These are phyloP conservation scores for Anolis carolinensis DNA, from an alignment of 2,113 vertebrate species.

Conservation along the genomic window DNA sequence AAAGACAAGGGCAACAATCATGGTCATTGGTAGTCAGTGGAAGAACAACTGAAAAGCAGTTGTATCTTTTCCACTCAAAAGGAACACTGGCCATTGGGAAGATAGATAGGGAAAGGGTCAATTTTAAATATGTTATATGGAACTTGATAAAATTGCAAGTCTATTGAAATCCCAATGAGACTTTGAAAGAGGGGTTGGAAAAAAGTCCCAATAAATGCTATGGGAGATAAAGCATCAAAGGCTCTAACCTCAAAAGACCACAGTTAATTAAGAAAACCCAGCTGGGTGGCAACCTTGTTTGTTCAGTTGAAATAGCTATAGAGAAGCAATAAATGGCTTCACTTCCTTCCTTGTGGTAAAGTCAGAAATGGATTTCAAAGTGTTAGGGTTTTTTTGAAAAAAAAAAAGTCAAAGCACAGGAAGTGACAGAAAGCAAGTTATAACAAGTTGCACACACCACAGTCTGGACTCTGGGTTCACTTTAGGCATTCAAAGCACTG, in stretches of 20 bases:
- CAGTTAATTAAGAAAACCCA: background rate
- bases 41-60: background rate
- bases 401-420: constrained; percentile 55
- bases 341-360: constrained; percentile 43
- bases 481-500: constrained; percentile 59
- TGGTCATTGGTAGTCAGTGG: background rate
- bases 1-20: background rate
- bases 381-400: constrained; percentile 11
- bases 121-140: background rate
- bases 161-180: background rate
- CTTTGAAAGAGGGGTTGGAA: background rate
- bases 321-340: constrained; percentile 19
- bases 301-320: background rate
- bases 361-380: constrained; percentile 56
- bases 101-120: no score
- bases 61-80: background rate
- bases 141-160: background rate
- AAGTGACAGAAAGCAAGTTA: constrained; percentile 48
- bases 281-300: constrained; percentile 28
- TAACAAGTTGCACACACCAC: constrained; percentile 56
- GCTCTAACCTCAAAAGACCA: background rate
- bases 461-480: constrained; percentile 71
- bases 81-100: background rate
- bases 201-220: background rate
- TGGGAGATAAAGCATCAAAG: constrained; percentile 2